Conservation (phyloP, 2,888 invertebrate genomes). For the Tetramorium bicarinatum region DNA sequence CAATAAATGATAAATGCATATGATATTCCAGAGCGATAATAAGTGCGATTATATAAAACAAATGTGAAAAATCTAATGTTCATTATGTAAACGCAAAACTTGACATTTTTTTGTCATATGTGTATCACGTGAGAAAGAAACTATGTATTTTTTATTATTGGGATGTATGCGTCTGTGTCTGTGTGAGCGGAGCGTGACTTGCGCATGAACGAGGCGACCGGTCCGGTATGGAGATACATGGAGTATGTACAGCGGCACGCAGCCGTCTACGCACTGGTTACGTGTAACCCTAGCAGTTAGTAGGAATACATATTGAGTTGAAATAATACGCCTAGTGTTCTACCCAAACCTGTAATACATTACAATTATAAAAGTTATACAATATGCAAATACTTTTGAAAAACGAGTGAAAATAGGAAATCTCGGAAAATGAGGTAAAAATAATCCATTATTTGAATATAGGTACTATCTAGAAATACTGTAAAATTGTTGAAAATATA, state of each 20-base stretch:
- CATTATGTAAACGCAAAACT: background rate
- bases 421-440: too few species aligned
- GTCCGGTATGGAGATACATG: too few species aligned
- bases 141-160: constrained; percentile 9
- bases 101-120: background rate
- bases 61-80: background rate
- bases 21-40: background rate
- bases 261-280: too few species aligned
- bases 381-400: constrained; percentile 3
- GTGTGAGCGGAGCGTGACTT: too few species aligned
- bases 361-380: constrained; percentile 3
- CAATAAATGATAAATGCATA: background rate
- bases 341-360: too few species aligned
- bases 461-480: background rate
- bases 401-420: too few species aligned
- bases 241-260: too few species aligned
- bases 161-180: too few species aligned
- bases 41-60: background rate
- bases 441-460: background rate
- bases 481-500: background rate
- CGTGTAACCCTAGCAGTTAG: too few species aligned
- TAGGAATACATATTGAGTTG: too few species aligned
- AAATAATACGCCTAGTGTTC: too few species aligned
- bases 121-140: background rate
- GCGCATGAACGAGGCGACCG: too few species aligned